A percentile compares a stretch with the other conserved stretches of the same genome.
These are phyloP conservation scores for Papilio xuthus DNA, from an alignment of 1,140 invertebrate species.

Conservation along the genomic window DNA sequence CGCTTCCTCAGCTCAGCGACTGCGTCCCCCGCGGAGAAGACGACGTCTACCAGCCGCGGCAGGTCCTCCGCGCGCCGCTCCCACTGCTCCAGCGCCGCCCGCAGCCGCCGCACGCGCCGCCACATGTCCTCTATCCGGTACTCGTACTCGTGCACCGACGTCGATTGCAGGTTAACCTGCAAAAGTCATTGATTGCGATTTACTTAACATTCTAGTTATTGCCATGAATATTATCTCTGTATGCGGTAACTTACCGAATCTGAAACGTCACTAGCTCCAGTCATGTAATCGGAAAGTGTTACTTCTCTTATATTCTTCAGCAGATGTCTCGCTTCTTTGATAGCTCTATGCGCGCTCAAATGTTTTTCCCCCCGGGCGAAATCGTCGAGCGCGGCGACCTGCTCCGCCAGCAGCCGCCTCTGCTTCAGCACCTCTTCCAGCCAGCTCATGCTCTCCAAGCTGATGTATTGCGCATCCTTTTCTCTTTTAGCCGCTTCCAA, in stretches of 20 bases:
- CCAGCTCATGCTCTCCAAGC: conserved; percentile 70
- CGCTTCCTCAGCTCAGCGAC: conserved; percentile 65
- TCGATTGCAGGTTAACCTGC: conserved; percentile 74
- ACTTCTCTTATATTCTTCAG: conserved; percentile 82
- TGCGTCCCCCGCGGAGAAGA: conserved; percentile 72
- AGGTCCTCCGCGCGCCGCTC: conserved; percentile 72
- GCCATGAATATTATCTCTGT: neutral
- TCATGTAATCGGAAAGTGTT: conserved; percentile 74
- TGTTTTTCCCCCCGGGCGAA: conserved; percentile 83
- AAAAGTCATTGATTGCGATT: conserved; percentile 27
- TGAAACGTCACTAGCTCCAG: conserved; percentile 79
- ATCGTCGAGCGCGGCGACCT: conserved; percentile 76
- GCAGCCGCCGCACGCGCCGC: conserved; percentile 58
- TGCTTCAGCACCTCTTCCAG: conserved; percentile 68
- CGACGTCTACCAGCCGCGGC: conserved; percentile 59
- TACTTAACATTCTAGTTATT: neutral
- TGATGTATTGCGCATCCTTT: conserved; percentile 59
- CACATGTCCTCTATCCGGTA: conserved; percentile 78
- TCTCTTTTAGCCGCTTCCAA: conserved; percentile 57
- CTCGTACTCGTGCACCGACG: conserved; percentile 69
- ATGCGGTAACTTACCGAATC: conserved; percentile 67
- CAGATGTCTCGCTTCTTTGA: conserved; percentile 83
- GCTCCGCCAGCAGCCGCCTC: conserved; percentile 57
- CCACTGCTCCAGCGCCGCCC: conserved; percentile 75
- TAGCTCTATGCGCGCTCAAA: conserved; percentile 82